Evolutionary conservation across 2,113 vertebrate genomes (phyloP), one percentile per base, ranked within the genome.

Genomic region (Lasiurus borealis): DNA sequence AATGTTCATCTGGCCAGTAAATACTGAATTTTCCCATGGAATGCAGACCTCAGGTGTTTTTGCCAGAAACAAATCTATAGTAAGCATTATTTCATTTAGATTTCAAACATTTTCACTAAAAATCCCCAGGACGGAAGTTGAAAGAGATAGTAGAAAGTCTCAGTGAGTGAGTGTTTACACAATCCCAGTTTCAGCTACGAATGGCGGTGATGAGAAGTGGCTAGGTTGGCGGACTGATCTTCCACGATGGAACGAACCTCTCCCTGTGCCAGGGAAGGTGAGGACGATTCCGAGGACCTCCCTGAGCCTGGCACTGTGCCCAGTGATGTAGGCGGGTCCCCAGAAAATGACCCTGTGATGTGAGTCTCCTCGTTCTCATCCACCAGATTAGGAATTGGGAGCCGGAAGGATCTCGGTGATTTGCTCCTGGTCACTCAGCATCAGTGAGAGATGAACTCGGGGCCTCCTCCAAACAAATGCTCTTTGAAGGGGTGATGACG

Each of bases 51-150:
- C 29, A 48, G 0, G 91, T 83, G 18, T 75, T 94, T 72, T 86
- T 86, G 72, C 19, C 80, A 87, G 94, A 64, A 78, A 75, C 46
- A 44, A 1, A 68, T 92, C 71, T 88, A n/a, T 92, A 40, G 59
- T 88, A 59, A 31, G 12, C 68, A 72, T 14, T 69, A 15, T 46
- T 72, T 40, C 64, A 72, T 80, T 75, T 91, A 69, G 44, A 72
- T 91, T 88, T 94, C 52, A 66, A 40, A 85, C 8, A n/a, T 77
- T 86, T 82, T 40, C 69, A 85, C 12, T 62, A 29, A 31, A 88
- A 94, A 48, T 64, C 25, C 50, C 6, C 62, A 62, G 71, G 86
- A 18, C 1, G 40, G 29, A 91, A 25, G n/a, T 54, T 31, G 25
- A 78, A 54, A 52, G 36, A 77, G 48, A 34, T 46, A 48, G 21